phyloP scores from a whole-genome alignment of 2,113 vertebrate species.

The Bubo blakistoni region DNA sequence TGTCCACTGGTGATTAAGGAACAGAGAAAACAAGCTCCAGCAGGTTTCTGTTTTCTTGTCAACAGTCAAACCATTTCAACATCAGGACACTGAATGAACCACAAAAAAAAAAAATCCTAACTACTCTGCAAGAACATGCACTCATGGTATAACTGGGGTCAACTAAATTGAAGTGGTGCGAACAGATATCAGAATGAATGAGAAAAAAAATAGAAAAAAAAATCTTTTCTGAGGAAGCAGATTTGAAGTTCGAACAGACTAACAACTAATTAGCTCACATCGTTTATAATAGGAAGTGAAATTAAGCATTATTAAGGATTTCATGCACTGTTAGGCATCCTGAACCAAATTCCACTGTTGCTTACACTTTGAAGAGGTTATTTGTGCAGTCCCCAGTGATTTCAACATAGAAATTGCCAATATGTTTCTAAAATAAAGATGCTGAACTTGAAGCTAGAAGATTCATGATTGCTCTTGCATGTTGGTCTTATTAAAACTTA shows the following conservation, averaged over 20 bases:
- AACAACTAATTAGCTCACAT: conserved; percentile 24
- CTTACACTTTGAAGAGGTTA: conserved; percentile 3
- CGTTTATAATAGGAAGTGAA: conserved; percentile 3
- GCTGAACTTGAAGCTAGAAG: neutral
- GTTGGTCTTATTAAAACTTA: conserved; percentile 76
- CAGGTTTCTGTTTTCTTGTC: neutral
- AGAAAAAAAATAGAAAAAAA: neutral
- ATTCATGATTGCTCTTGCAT: neutral
- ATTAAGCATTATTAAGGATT: conserved; percentile 40
- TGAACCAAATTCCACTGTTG: conserved; percentile 21
- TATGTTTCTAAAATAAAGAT: conserved; percentile 11
- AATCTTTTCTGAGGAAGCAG: neutral
- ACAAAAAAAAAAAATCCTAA: neutral
- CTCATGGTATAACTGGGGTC: neutral
- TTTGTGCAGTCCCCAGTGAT: neutral
- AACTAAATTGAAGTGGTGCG: neutral
- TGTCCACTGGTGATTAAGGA: neutral
- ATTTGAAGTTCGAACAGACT: neutral
- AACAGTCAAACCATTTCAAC: conserved; percentile 3
- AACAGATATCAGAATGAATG: neutral
- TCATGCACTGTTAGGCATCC: conserved; percentile 1
- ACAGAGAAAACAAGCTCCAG: neutral
- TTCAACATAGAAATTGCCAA: neutral
- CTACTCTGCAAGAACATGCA: neutral
- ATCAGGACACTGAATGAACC: neutral